A percentile compares a stretch with the other conserved stretches of the same genome.
Conservation (phyloP, 1,140 invertebrate genomes). For the Aethina tumida region DNA sequence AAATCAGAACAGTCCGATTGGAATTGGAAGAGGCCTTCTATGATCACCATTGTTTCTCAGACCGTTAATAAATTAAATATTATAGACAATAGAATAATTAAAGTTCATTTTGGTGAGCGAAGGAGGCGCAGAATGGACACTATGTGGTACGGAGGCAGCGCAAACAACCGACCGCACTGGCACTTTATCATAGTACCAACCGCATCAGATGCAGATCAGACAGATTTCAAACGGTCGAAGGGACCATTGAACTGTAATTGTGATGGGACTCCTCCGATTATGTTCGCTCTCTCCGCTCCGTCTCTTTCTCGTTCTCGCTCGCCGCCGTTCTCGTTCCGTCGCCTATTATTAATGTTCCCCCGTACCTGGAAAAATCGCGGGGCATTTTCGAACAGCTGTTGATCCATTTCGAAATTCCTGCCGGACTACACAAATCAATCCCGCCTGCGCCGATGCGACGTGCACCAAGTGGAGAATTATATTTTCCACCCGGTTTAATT, state of each 20-base stretch:
- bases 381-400: slow-evolving; percentile 10
- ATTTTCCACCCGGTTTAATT: background rate
- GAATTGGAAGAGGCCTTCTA: no score
- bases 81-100: no score
- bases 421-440: background rate
- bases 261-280: slow-evolving; percentile 17
- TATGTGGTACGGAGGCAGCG: no score
- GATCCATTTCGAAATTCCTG: slow-evolving; percentile 12
- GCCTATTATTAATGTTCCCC: slow-evolving; percentile 11
- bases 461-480: slow-evolving; percentile 1
- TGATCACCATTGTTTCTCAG: no score
- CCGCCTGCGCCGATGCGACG: background rate
- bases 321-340: no score
- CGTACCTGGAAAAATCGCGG: slow-evolving; percentile 6
- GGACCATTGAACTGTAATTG: slow-evolving; percentile 23
- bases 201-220: slow-evolving; percentile 22
- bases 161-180: no score
- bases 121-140: no score
- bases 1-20: no score
- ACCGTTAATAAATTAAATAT: no score
- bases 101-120: no score
- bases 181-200: slow-evolving; percentile 24
- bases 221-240: slow-evolving; percentile 23
- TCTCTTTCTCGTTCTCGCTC: no score
- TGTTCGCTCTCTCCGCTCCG: slow-evolving; percentile 16